Conservation (phyloP, 1,140 invertebrate species). For the Chironomus tepperi region DNA sequence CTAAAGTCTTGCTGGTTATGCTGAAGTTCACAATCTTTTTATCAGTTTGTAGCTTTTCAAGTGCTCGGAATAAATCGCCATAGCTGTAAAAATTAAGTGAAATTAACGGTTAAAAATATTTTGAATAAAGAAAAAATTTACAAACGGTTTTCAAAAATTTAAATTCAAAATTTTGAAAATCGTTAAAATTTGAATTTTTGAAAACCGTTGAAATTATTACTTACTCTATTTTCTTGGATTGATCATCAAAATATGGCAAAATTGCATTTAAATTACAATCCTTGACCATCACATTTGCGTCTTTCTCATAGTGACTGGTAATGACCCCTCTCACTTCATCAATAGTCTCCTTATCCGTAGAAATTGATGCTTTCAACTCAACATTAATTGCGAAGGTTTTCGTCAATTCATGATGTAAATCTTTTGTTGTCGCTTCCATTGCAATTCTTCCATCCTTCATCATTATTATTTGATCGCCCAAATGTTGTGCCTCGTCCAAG, state of each 20-base stretch:
- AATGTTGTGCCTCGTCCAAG: constrained; percentile 55
- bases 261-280: not conserved
- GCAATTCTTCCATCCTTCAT: constrained; percentile 46
- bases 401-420: not conserved
- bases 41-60: not conserved
- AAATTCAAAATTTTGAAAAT: too few species aligned
- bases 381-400: not conserved
- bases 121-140: too few species aligned
- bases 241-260: not conserved
- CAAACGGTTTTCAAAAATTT: not conserved
- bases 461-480: constrained; percentile 55
- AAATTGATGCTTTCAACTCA: not conserved
- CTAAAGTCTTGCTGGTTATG: not conserved
- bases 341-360: not conserved
- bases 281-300: not conserved
- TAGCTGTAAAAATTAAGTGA: not conserved
- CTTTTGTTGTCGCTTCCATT: not conserved
- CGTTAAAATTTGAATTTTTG: too few species aligned
- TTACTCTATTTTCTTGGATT: not conserved
- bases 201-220: not conserved
- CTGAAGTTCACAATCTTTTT: not conserved
- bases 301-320: not conserved
- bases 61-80: not conserved
- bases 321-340: not conserved
- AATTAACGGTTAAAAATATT: too few species aligned